Conservation (phyloP, 1,140 invertebrate species). For the Andricus grossulariae region DNA sequence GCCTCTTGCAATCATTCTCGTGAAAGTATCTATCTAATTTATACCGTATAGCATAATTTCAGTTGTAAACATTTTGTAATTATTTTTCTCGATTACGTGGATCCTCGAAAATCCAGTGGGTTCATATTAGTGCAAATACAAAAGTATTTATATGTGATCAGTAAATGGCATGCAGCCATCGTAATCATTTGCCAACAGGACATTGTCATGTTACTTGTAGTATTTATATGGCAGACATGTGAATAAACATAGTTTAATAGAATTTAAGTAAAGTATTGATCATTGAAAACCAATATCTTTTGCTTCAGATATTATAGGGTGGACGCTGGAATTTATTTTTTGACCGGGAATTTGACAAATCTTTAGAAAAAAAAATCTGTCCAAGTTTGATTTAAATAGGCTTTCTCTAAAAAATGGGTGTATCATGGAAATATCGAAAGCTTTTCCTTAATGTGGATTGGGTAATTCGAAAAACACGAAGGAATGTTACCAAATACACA, state of each 20-base stretch:
- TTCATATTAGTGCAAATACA: slow-evolving; percentile 20
- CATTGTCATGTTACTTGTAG: slow-evolving; percentile 28
- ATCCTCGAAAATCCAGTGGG: slow-evolving; percentile 8
- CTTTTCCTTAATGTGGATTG: too few relatives aligned
- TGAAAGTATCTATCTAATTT: neutral
- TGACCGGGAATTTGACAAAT: too few relatives aligned
- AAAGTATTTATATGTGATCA: slow-evolving; percentile 27
- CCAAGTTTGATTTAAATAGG: too few relatives aligned
- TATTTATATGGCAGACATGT: slow-evolving; percentile 28
- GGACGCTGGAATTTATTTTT: too few relatives aligned
- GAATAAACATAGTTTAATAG: slow-evolving; percentile 31
- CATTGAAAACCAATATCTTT: neutral
- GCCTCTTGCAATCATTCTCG: neutral
- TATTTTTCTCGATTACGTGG: slow-evolving; percentile 22
- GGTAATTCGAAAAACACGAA: too few relatives aligned
- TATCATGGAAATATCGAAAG: too few relatives aligned
- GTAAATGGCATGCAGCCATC: slow-evolving; percentile 10
- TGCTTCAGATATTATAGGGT: too few relatives aligned
- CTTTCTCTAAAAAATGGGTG: too few relatives aligned
- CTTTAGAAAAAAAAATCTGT: too few relatives aligned
- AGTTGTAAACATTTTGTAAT: slow-evolving; percentile 22
- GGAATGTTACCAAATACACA: too few relatives aligned
- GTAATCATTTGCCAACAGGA: slow-evolving; percentile 29
- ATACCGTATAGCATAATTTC: slow-evolving; percentile 9
- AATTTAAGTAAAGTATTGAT: slow-evolving; percentile 2